phyloP scores from a whole-genome alignment of 2,888 invertebrate species.

The Arctia plantaginis region DNA sequence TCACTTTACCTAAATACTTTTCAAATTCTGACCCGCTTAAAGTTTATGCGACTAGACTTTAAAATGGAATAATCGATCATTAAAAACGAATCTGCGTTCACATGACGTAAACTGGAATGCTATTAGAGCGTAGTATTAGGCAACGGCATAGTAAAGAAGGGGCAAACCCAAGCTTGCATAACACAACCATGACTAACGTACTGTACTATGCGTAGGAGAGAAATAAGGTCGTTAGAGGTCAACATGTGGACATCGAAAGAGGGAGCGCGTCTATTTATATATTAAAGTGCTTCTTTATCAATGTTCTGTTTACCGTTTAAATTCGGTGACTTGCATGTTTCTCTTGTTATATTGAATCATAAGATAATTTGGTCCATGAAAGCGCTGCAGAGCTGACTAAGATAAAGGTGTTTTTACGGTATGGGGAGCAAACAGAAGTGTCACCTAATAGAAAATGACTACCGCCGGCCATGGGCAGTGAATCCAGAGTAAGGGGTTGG shows the following conservation, averaged over 20 bases:
- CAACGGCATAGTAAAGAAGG: conserved; percentile 61
- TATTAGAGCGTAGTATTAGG: conserved; percentile 51
- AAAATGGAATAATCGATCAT: background rate
- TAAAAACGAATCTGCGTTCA: conserved; percentile 27
- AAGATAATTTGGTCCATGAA: conserved; percentile 17
- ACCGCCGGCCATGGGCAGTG: too few species aligned
- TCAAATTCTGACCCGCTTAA: background rate
- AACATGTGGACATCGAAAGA: conserved; percentile 56
- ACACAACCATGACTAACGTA: conserved; percentile 68
- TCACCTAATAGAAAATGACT: background rate
- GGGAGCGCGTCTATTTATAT: conserved; percentile 49
- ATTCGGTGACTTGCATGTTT: conserved; percentile 26
- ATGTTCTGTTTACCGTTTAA: background rate
- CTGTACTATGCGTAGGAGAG: conserved; percentile 61
- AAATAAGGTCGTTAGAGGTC: conserved; percentile 70
- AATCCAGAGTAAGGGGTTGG: background rate
- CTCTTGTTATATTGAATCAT: conserved; percentile 19
- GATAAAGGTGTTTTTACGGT: conserved; percentile 8
- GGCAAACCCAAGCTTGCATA: conserved; percentile 69
- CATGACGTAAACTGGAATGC: conserved; percentile 18
- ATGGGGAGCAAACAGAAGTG: background rate
- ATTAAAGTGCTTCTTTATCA: conserved; percentile 15
- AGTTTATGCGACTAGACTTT: background rate
- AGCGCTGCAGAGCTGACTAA: conserved; percentile 13
- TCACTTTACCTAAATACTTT: background rate